A percentile compares a stretch with the other conserved stretches of the same genome.
Evolutionary conservation across 2,113 vertebrate genomes (phyloP).

Genomic region (Vulpes lagopus): DNA sequence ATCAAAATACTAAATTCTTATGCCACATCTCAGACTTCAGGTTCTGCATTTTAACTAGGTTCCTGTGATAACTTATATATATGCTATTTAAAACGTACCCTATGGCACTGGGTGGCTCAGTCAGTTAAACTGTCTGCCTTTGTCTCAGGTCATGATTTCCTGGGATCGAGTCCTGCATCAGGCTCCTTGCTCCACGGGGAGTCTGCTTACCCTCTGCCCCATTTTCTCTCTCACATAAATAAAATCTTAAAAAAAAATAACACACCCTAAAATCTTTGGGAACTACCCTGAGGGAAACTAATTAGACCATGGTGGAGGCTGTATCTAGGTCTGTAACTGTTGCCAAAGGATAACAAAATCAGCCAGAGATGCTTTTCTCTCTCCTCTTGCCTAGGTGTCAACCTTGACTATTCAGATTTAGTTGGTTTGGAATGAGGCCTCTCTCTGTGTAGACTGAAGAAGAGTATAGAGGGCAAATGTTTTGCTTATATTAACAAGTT

Average conservation of each 20-base stretch:
- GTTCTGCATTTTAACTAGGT: not conserved
- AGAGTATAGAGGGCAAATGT: not conserved
- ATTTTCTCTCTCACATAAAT: not conserved
- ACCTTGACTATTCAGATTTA: not conserved
- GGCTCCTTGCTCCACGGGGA: not conserved
- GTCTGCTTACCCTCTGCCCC: not conserved
- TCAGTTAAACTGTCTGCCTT: not conserved
- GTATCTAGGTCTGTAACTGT: not conserved
- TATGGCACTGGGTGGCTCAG: not conserved
- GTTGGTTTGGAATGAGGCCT: not conserved
- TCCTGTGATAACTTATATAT: not conserved
- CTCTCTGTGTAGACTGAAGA: not conserved
- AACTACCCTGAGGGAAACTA: not conserved
- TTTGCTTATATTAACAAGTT: conserved; percentile 5
- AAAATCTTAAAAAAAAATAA: not conserved
- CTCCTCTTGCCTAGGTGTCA: not conserved
- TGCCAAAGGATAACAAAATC: conserved; percentile 26
- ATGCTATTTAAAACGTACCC: not conserved
- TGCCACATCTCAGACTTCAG: not conserved
- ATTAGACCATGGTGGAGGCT: not conserved
- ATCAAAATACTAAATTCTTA: conserved; percentile 52
- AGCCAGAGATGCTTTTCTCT: not conserved
- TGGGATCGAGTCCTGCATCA: fast-evolving
- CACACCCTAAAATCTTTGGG: not conserved
- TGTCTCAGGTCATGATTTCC: not conserved